These are phyloP conservation scores for Acestrorhynchus altus DNA, from an alignment of 2,797 vertebrate species.

Conservation along the genomic window DNA sequence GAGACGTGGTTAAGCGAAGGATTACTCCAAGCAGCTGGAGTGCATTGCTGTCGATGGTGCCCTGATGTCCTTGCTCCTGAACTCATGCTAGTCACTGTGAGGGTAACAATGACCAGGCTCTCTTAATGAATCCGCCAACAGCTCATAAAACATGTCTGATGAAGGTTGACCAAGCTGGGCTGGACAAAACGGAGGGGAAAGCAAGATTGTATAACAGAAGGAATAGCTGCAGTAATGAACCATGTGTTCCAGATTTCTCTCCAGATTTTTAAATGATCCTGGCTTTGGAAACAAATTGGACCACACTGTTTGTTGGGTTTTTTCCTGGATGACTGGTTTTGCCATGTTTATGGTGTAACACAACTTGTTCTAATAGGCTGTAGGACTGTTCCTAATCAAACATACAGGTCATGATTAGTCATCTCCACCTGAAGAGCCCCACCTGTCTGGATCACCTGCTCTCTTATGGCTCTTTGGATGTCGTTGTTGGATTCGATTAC, in stretches of 20 bases:
- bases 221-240: not conserved
- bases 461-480: no score
- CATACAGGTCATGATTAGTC: no score
- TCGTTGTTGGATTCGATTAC: no score
- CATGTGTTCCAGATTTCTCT: no score
- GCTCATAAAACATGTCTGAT: conserved; percentile 42
- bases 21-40: conserved; percentile 8
- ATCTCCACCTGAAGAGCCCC: no score
- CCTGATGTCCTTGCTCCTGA: conserved; percentile 33
- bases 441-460: no score
- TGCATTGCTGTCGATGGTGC: conserved; percentile 11
- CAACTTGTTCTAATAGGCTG: no score
- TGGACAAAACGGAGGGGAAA: conserved; percentile 3
- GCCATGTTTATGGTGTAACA: no score
- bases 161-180: conserved; percentile 28
- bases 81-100: conserved; percentile 17
- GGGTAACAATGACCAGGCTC: conserved; percentile 41
- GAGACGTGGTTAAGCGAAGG: not conserved
- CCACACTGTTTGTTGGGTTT: no score
- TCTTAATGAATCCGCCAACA: conserved; percentile 49
- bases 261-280: not conserved
- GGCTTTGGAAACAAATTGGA: not conserved
- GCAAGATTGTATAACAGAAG: not conserved
- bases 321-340: no score
- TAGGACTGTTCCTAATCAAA: no score